These are phyloP conservation scores for Diachasmimorpha longicaudata DNA, from an alignment of 1,140 invertebrate species.

Conservation along the genomic window DNA sequence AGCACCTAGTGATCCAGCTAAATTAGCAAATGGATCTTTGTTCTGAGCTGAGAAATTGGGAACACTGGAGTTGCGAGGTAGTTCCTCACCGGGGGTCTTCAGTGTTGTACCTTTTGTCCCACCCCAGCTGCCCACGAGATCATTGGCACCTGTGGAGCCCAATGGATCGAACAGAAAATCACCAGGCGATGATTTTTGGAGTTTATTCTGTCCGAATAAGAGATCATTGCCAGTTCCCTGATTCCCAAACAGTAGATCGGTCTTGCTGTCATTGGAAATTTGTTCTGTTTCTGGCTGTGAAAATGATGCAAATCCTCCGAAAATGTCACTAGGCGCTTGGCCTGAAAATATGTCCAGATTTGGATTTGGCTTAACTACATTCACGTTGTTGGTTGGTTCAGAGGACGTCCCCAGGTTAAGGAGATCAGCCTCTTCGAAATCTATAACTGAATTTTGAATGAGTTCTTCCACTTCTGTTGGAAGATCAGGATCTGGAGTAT, in stretches of 20 bases:
- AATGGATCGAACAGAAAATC: conserved; percentile 54
- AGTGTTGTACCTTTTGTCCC: conserved; percentile 18
- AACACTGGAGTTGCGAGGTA: conserved; percentile 67
- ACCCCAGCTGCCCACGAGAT: conserved; percentile 47
- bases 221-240: conserved; percentile 39
- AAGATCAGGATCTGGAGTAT: no score
- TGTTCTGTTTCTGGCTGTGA: conserved; percentile 36
- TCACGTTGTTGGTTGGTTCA: conserved; percentile 21
- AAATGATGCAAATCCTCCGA: conserved; percentile 65
- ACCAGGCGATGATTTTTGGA: conserved; percentile 10
- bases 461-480: conserved; percentile 33
- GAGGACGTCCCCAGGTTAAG: conserved; percentile 54
- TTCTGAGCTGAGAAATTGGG: conserved; percentile 65
- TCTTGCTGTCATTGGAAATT: conserved; percentile 30
- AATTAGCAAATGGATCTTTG: conserved; percentile 66
- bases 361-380: conserved; percentile 25
- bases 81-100: conserved; percentile 49
- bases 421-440: conserved; percentile 54
- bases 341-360: conserved; percentile 52
- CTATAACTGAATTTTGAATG: conserved; percentile 32
- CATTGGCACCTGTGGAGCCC: conserved; percentile 35
- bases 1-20: conserved; percentile 54
- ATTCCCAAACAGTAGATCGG: conserved; percentile 16
- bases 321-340: conserved; percentile 64
- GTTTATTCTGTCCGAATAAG: conserved; percentile 38